Evolutionary conservation across 35 echinoderm and acorn worm species (phyloP).

Genomic region (Nesometra sesokonis): DNA sequence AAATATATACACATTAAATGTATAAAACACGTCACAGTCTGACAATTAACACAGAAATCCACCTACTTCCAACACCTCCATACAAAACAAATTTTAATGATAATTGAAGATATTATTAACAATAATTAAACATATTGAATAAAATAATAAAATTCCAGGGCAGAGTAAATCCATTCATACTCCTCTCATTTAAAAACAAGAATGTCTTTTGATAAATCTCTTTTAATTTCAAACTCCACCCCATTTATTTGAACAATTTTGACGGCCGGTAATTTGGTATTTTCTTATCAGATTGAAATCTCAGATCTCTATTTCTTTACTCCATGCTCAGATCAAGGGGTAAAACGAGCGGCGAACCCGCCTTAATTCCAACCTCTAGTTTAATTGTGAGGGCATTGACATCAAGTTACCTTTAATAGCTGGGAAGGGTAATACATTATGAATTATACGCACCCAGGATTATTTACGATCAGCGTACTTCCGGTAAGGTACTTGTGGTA

Average conservation of each 20-base stretch:
- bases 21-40: too few relatives aligned
- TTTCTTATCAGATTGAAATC: neutral
- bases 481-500: neutral
- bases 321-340: too few relatives aligned
- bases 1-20: too few relatives aligned
- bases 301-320: too few relatives aligned
- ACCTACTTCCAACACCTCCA: too few relatives aligned
- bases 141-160: neutral
- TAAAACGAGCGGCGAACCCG: neutral
- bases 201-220: neutral
- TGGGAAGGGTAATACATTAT: neutral
- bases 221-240: neutral
- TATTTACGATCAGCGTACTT: neutral
- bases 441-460: neutral
- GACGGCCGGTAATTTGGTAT: neutral
- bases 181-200: neutral
- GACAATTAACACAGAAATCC: too few relatives aligned
- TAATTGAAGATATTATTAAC: too few relatives aligned
- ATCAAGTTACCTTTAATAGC: neutral
- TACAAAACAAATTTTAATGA: too few relatives aligned
- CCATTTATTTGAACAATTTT: neutral
- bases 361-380: neutral
- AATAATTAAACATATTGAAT: too few relatives aligned
- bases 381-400: neutral
- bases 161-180: neutral